Percentiles rank a stretch among this genome's conserved stretches.
Evolutionary conservation across 2,888 invertebrate species (phyloP).

Genomic region (Leucania comma): DNA sequence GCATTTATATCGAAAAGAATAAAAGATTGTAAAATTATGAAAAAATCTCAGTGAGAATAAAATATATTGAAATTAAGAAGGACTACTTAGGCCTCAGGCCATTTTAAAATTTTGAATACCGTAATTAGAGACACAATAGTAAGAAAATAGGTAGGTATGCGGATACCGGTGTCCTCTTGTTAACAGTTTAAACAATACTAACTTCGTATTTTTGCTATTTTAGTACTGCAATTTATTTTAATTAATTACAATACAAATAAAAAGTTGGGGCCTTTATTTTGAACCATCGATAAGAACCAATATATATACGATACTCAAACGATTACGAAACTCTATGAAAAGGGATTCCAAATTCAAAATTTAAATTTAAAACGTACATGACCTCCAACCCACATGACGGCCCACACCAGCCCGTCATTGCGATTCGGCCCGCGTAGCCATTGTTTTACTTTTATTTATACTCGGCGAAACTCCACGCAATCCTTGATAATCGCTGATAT

Average conservation of each 20-base stretch:
- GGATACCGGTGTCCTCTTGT: too few relatives aligned
- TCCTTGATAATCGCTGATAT: constrained; percentile 69
- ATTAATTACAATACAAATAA: neutral
- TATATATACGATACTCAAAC: constrained; percentile 22
- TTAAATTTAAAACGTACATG: constrained; percentile 78
- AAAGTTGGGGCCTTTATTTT: neutral
- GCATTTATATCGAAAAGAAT: constrained; percentile 10
- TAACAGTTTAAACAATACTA: too few relatives aligned
- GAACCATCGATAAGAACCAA: neutral
- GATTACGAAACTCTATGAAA: constrained; percentile 58
- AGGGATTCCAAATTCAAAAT: constrained; percentile 75
- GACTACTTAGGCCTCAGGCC: neutral
- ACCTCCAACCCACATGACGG: constrained; percentile 89
- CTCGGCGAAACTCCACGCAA: constrained; percentile 66
- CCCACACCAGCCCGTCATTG: constrained; percentile 84
- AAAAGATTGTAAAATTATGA: neutral
- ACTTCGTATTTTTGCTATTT: too few relatives aligned
- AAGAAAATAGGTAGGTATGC: too few relatives aligned
- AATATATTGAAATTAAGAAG: neutral
- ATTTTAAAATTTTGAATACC: too few relatives aligned
- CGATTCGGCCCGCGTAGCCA: constrained; percentile 86
- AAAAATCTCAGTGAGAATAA: neutral
- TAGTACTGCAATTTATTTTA: too few relatives aligned
- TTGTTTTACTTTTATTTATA: constrained; percentile 86
- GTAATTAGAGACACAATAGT: too few relatives aligned